Percentiles rank a stretch among this genome's conserved stretches.
These are phyloP conservation scores for Calyptomena viridis DNA, from an alignment of 2,113 vertebrate species.

Conservation along the genomic window DNA sequence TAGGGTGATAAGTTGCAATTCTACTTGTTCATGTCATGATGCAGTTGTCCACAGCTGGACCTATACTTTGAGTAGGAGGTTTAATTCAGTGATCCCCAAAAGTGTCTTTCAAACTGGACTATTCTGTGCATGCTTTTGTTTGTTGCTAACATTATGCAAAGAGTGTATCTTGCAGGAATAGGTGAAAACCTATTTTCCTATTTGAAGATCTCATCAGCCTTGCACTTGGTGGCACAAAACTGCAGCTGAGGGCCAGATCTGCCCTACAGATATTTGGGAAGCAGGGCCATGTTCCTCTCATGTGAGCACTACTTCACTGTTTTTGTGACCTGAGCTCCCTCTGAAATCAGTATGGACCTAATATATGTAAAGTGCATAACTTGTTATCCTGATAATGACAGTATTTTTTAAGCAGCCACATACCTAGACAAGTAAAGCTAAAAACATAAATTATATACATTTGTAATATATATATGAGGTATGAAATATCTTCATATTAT, in stretches of 20 bases:
- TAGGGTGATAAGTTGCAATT: not conserved
- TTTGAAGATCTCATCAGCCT: not conserved
- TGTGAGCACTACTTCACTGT: not conserved
- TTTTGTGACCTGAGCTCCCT: not conserved
- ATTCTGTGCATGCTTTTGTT: not conserved
- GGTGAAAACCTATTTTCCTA: not conserved
- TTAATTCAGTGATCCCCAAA: not conserved
- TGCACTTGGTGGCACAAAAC: not conserved
- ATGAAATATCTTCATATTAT: not conserved
- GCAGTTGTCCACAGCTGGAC: not conserved
- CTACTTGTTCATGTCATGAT: not conserved
- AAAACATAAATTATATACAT: not conserved
- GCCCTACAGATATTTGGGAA: not conserved
- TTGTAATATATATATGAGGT: not conserved
- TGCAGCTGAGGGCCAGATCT: not conserved
- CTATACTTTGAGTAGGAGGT: not conserved
- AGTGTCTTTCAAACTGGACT: not conserved
- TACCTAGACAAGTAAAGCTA: not conserved
- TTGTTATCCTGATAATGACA: not conserved
- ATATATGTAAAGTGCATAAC: not conserved
- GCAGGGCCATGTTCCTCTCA: not conserved
- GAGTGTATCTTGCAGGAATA: not conserved
- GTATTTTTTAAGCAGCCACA: not conserved
- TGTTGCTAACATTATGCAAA: not conserved
- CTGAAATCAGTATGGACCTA: not conserved